Percentiles rank a stretch among this genome's conserved stretches.
phyloP scores from a whole-genome alignment of 2,113 vertebrate species.

The Synchiropus splendidus region DNA sequence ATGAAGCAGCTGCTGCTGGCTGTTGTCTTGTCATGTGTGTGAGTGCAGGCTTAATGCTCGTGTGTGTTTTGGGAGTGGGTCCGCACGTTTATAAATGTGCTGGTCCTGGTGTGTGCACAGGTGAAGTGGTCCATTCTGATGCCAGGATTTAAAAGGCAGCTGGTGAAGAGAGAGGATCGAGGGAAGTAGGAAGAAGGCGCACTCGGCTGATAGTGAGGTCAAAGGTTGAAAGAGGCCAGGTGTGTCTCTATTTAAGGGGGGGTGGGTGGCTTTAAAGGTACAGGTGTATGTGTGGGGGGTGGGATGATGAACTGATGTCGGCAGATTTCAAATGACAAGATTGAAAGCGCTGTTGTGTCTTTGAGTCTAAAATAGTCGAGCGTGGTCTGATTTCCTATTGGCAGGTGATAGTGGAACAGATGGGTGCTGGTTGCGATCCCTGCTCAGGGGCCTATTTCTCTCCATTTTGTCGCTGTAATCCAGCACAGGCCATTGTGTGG shows the following conservation, averaged over 20 bases:
- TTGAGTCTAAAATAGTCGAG: background rate
- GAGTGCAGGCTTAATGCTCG: constrained; percentile 44
- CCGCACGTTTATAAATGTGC: constrained; percentile 13
- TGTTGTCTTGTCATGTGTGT: constrained; percentile 76
- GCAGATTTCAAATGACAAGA: constrained; percentile 45
- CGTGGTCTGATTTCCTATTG: constrained; percentile 22
- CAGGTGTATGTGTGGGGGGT: constrained; percentile 34
- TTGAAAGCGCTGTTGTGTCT: constrained; percentile 12
- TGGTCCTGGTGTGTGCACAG: constrained; percentile 24
- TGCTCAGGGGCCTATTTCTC: constrained; percentile 31
- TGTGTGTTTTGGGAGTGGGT: constrained; percentile 38
- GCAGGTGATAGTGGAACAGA: constrained; percentile 40
- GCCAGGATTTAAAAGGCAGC: constrained; percentile 57
- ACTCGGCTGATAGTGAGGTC: constrained; percentile 37
- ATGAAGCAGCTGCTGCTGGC: constrained; percentile 96
- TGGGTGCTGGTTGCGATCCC: constrained; percentile 47
- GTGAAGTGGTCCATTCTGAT: constrained; percentile 46
- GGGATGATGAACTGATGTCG: constrained; percentile 37
- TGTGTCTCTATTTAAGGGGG: constrained; percentile 17
- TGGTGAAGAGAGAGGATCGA: constrained; percentile 24
- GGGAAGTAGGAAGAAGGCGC: constrained; percentile 19
- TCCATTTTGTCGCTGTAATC: constrained; percentile 30
- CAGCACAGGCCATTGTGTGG: constrained; percentile 30
- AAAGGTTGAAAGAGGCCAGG: constrained; percentile 55
- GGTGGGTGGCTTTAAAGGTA: constrained; percentile 25